Conservation (phyloP, 2,113 vertebrate species). For the Crotalus tigris region DNA sequence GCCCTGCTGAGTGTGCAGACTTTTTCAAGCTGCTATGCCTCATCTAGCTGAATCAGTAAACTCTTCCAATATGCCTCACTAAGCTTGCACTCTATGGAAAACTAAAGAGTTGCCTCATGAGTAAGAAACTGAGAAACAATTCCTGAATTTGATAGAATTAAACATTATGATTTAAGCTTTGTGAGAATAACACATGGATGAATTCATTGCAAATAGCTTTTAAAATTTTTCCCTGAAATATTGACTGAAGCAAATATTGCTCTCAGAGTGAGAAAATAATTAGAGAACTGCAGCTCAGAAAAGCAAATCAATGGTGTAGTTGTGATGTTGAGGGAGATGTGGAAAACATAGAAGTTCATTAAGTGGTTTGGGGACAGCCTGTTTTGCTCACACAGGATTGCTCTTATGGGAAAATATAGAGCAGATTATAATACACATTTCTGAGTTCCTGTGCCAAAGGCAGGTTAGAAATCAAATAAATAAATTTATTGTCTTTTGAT, state of each 20-base stretch:
- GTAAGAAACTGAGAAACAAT: slow-evolving; percentile 27
- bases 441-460: neutral
- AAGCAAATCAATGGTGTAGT: neutral
- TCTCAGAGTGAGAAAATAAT: neutral
- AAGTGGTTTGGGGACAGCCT: neutral
- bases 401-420: neutral
- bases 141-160: neutral
- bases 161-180: slow-evolving; percentile 22
- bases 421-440: neutral
- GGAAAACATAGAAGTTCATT: neutral
- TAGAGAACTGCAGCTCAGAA: neutral
- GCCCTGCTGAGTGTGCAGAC: slow-evolving; percentile 43
- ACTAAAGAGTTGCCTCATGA: neutral
- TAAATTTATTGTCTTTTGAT: neutral
- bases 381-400: neutral
- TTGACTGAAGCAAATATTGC: slow-evolving; percentile 15
- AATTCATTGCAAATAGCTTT: neutral
- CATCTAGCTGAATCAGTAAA: slow-evolving; percentile 13
- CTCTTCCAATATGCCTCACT: neutral
- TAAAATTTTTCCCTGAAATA: slow-evolving; percentile 1
- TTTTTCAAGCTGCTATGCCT: slow-evolving; percentile 12
- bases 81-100: slow-evolving; percentile 30
- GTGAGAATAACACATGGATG: slow-evolving; percentile 11
- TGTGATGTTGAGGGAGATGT: neutral
- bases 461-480: neutral